Evolutionary conservation across 2,113 vertebrate genomes (phyloP), one percentile per base, ranked within the genome.

Genomic region (Leptobrachium leishanense): DNA sequence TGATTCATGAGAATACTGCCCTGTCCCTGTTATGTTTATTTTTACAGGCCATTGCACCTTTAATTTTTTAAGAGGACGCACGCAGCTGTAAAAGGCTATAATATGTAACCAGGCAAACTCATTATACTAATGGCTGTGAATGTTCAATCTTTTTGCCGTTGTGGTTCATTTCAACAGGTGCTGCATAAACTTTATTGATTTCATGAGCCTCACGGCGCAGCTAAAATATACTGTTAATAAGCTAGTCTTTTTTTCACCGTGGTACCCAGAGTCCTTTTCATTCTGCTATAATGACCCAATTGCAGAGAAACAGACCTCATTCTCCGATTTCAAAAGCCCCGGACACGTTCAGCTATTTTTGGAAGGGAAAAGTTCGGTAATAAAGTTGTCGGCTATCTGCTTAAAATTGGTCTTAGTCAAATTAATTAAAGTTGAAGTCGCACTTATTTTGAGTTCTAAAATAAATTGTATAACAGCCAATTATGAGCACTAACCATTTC

Each of bases 141-240:
- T 31, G 31, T 72, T 70, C 43, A 20, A 72, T 79, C 62, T 66
- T 67, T 73, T 79, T 8, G 40, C 77, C 64, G 59, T 66, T 73
- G 63, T 79, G 77, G 77, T 79, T 80, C 41, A 80, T 74, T 80
- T 80, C 71, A 80, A 80, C 77, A 80, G 77, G 70, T 80, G 70
- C 77, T 80, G 77, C 77, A 74, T 80, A 80, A 80, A 80, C 70
- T 68, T 80, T 73, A 80, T 80, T 80, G 77, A 80, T 80, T 80
- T 74, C 77, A 74, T 62, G 77, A 80, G 77, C 63, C 77, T 73
- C 77, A 80, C n/a, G 57, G 53, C 71, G 39, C 57, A 44, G 62
- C 50, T 80, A 80, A 73, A 80, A 80, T 68, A 80, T 74, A 68
- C 71, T 74, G 77, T 72, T 80, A 80, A 80, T 74, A 80, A 80